These are phyloP conservation scores for Drosophila ezoana DNA, from an alignment of 2,888 invertebrate genomes.

Conservation along the genomic window DNA sequence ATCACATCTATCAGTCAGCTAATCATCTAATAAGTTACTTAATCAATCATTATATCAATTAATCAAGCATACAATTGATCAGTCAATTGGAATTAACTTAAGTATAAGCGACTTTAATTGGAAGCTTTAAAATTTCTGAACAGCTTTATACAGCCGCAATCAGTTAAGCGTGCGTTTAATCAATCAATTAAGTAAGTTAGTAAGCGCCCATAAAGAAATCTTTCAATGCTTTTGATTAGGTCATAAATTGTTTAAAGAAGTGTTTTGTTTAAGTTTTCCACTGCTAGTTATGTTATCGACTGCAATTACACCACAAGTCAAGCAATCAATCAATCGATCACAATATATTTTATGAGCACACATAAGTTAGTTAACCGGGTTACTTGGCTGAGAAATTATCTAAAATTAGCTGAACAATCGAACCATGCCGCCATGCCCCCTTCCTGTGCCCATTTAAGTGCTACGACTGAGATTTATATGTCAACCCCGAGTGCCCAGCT, in stretches of 20 bases:
- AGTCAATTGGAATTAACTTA: too few relatives aligned
- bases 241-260: too few relatives aligned
- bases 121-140: too few relatives aligned
- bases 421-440: background rate
- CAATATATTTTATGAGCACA: background rate
- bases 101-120: too few relatives aligned
- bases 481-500: slow-evolving; percentile 44
- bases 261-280: background rate
- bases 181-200: too few relatives aligned
- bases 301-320: background rate
- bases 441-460: slow-evolving; percentile 4
- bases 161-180: too few relatives aligned
- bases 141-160: too few relatives aligned
- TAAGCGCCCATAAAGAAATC: too few relatives aligned
- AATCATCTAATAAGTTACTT: background rate
- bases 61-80: background rate
- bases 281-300: too few relatives aligned
- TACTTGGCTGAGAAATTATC: slow-evolving; percentile 31
- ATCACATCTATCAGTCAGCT: background rate
- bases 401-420: slow-evolving; percentile 44
- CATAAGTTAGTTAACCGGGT: slow-evolving; percentile 5
- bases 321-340: slow-evolving; percentile 18
- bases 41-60: background rate
- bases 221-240: too few relatives aligned
- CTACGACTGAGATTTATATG: slow-evolving; percentile 65